Conservation (phyloP, 1,140 invertebrate species). For the Zaprionus africanus region DNA sequence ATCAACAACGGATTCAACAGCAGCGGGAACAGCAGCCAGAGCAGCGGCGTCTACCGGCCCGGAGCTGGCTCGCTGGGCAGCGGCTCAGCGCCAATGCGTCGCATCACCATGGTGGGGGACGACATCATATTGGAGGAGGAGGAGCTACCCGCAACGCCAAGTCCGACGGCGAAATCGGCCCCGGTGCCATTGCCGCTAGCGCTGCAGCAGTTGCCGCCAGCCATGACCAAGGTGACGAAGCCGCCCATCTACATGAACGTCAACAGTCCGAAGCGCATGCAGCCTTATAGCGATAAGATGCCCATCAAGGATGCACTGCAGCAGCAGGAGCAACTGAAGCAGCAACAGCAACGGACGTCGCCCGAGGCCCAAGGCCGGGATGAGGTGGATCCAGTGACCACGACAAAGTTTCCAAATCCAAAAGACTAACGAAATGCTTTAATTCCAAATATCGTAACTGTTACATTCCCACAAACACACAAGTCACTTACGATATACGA, state of each 20-base stretch:
- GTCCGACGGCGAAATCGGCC: slow-evolving; percentile 37
- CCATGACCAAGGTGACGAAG: slow-evolving; percentile 24
- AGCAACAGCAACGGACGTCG: neutral
- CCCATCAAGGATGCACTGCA: slow-evolving; percentile 50
- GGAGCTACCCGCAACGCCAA: slow-evolving; percentile 57
- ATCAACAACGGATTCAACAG: slow-evolving; percentile 75
- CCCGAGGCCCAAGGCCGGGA: slow-evolving; percentile 3
- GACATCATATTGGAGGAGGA: slow-evolving; percentile 83
- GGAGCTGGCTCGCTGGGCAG: slow-evolving; percentile 53
- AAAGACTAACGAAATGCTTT: slow-evolving; percentile 79
- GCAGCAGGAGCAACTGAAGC: neutral
- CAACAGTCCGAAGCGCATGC: slow-evolving; percentile 74
- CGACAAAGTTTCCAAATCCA: slow-evolving; percentile 60
- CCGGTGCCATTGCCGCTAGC: slow-evolving; percentile 27
- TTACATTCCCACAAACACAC: slow-evolving; percentile 25
- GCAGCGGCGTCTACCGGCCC: slow-evolving; percentile 58
- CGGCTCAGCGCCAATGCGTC: slow-evolving; percentile 45
- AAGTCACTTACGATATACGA: neutral
- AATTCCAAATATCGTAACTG: slow-evolving; percentile 57
- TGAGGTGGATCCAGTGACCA: neutral
- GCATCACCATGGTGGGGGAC: slow-evolving; percentile 79
- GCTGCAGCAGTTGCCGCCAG: slow-evolving; percentile 19
- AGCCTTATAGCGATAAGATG: slow-evolving; percentile 56
- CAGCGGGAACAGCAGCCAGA: slow-evolving; percentile 40
- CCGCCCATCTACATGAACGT: slow-evolving; percentile 76